Evolutionary conservation across 2,113 vertebrate genomes (phyloP), one percentile per base, ranked within the genome.

Genomic region (Pavo muticus): DNA sequence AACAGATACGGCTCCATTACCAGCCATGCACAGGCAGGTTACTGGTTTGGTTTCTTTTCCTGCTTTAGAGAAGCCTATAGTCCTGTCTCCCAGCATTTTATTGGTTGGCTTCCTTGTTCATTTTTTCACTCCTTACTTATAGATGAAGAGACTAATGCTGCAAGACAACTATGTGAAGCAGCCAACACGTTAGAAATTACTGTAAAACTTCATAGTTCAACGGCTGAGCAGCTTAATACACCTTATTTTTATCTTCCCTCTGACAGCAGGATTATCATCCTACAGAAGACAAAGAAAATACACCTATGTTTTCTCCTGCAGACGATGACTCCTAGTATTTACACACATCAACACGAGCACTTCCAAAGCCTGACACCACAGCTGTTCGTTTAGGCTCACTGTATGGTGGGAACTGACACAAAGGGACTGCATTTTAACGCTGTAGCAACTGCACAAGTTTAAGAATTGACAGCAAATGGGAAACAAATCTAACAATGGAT

Each of bases 331-430:
- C 71, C 45, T 11, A 91, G 64, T 42, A 79, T 79, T 87, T 64
- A 77, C 9, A 14, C 77, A 14, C 57, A 47, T 93, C 95, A 95
- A 44, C 73, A 52, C n/a, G 81, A 88, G 65, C 39, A 72, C 23
- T 93, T 84, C 74, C 87, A 72, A 67, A 78, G 91, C 64, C 3
- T 70, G 48, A 94, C 89, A 94, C 93, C 45, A 59, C 40, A 71
- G 42, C 87, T 80, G 91, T 94, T 95, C 87, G 95, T 92, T 90
- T 65, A 77, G 94, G 94, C 87, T 93, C 81, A 94, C 95, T 89
- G 63, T 72, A 82, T 68, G 21, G 10, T 50, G 21, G 11, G 17
- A 50, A 24, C 48, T 50, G 23, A 50, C 7, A 24, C 23, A 50
- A 50, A 23, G 6, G 48, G 48, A 50, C 13, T 50, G 48, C 11